These are phyloP conservation scores for Cistogaster globosa DNA, from an alignment of 2,888 invertebrate species.

Conservation along the genomic window DNA sequence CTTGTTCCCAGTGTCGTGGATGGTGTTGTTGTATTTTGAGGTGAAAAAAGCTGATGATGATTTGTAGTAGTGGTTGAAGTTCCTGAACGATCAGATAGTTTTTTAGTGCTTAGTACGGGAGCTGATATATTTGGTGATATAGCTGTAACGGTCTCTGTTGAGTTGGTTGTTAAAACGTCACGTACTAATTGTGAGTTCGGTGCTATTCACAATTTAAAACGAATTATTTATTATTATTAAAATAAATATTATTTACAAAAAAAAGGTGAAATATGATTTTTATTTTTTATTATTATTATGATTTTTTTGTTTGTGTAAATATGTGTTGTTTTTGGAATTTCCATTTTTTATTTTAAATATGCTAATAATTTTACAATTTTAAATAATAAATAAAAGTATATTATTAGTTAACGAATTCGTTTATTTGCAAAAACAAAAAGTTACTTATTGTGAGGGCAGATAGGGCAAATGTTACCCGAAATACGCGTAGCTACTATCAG, in stretches of 20 bases:
- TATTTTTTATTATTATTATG: no score
- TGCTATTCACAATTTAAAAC: constrained; percentile 61
- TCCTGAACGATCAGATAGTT: constrained; percentile 54
- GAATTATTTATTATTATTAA: constrained; percentile 32
- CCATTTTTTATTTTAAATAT: constrained; percentile 3
- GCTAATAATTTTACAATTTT: constrained; percentile 3
- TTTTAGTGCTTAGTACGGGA: constrained; percentile 61
- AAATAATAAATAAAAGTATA: background rate
- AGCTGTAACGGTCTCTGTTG: constrained; percentile 46
- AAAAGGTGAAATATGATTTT: background rate
- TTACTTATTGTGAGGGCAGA: no score
- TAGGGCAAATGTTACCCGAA: no score
- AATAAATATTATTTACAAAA: constrained; percentile 21
- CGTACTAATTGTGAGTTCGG: constrained; percentile 52
- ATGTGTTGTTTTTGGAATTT: constrained; percentile 9
- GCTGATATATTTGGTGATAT: constrained; percentile 62
- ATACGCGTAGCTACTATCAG: no score
- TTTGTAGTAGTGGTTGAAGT: constrained; percentile 53
- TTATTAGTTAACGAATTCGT: background rate
- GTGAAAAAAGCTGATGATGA: constrained; percentile 57
- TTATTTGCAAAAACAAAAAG: background rate
- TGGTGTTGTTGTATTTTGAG: constrained; percentile 70
- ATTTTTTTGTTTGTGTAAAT: constrained; percentile 2
- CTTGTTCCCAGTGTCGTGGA: constrained; percentile 69
- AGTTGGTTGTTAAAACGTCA: constrained; percentile 66